Percentiles rank a stretch among this genome's conserved stretches.
Evolutionary conservation across 2,113 vertebrate species (phyloP).

Genomic region (Melanerpes aurifrons): DNA sequence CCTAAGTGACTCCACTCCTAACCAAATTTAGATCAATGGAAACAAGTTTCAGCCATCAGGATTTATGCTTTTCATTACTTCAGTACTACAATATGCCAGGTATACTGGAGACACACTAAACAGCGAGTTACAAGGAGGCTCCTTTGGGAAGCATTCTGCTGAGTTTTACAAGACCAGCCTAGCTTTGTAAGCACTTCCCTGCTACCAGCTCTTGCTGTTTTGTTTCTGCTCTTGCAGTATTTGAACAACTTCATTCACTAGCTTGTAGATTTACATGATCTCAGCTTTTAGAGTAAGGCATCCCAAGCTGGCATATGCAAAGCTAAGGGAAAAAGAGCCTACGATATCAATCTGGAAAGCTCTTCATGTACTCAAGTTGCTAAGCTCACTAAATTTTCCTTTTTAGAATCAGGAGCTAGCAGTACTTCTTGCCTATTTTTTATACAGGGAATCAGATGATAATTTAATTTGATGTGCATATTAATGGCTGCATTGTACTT

Average conservation of each 20-base stretch:
- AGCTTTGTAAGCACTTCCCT: neutral
- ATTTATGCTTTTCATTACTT: neutral
- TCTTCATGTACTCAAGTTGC: neutral
- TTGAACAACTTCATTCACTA: neutral
- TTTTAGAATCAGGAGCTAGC: neutral
- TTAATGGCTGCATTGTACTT: neutral
- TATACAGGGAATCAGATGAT: neutral
- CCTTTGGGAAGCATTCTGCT: neutral
- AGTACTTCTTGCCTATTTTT: neutral
- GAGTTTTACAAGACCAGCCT: neutral
- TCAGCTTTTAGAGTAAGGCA: neutral
- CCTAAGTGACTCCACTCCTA: constrained; percentile 36
- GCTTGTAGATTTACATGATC: neutral
- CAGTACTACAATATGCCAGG: neutral
- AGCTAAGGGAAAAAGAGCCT: neutral
- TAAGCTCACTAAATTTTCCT: neutral
- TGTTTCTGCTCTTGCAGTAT: neutral
- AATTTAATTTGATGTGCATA: neutral
- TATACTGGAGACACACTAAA: neutral
- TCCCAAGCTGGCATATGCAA: neutral
- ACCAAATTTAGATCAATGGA: constrained; percentile 25
- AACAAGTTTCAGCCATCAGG: neutral
- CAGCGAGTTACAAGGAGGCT: neutral
- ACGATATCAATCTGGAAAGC: neutral
- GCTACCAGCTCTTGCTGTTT: neutral